Percentiles rank a stretch among this genome's conserved stretches.
Evolutionary conservation across 2,113 vertebrate species (phyloP).

Genomic region (Sclerurus mexicanus): DNA sequence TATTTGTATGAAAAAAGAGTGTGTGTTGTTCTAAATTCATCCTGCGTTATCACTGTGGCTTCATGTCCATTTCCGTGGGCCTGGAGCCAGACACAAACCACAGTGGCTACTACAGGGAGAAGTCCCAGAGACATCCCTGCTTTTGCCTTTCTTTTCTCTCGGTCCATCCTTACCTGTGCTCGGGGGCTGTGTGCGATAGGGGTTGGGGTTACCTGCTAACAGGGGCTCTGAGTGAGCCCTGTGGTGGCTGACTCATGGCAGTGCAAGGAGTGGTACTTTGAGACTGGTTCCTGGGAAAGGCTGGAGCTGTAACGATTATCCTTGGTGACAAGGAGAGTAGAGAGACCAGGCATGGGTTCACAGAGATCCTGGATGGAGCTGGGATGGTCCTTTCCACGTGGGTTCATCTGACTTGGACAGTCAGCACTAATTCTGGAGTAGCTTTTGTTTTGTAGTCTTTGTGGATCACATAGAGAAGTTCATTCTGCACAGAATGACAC

Average conservation of each 20-base stretch:
- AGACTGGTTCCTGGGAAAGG: background rate
- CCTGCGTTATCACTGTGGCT: background rate
- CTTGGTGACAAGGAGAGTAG: background rate
- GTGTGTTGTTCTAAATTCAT: background rate
- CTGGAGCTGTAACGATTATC: background rate
- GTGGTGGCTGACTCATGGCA: rapidly evolving
- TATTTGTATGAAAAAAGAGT: background rate
- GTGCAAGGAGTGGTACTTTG: background rate
- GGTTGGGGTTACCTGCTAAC: background rate
- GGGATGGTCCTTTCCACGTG: background rate
- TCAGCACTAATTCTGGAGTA: background rate
- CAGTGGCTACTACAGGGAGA: background rate
- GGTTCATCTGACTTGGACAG: background rate
- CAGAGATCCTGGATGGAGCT: background rate
- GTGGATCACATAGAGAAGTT: background rate
- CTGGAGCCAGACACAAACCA: background rate
- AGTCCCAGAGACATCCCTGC: background rate
- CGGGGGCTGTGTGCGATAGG: background rate
- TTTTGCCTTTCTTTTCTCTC: background rate
- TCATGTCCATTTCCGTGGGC: background rate
- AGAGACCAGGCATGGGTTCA: background rate
- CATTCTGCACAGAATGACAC: background rate
- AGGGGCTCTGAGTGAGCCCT: background rate
- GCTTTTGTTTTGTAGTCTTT: background rate
- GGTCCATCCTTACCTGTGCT: background rate